These are phyloP conservation scores for Philonicus albiceps DNA, from an alignment of 2,888 invertebrate genomes.

Conservation along the genomic window DNA sequence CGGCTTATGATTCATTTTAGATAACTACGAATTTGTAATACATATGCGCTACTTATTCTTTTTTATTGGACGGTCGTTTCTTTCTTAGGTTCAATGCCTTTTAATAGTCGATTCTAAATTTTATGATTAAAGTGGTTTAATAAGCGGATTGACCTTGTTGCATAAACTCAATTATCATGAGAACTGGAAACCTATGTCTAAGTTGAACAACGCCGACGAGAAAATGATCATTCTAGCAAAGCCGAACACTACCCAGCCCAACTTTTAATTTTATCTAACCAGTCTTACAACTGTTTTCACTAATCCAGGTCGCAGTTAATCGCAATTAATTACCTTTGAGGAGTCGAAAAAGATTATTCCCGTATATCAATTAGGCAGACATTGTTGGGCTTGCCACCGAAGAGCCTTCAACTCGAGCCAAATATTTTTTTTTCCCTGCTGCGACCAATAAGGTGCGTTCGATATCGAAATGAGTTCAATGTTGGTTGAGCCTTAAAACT, in stretches of 20 bases:
- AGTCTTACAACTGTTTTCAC: neutral
- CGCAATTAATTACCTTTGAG: neutral
- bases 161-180: neutral
- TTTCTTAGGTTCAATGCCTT: no score
- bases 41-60: neutral
- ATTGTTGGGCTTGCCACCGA: neutral
- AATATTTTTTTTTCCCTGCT: neutral
- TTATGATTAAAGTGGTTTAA: neutral
- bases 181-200: neutral
- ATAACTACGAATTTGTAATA: neutral
- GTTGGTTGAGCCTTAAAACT: neutral
- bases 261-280: neutral
- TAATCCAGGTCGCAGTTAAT: neutral
- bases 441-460: neutral
- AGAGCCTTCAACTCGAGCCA: neutral
- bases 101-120: neutral
- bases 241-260: neutral
- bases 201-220: neutral
- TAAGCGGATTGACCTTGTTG: neutral
- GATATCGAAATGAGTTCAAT: neutral
- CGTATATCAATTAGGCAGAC: neutral
- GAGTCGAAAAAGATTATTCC: neutral
- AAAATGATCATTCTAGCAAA: neutral
- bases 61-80: neutral
- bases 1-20: neutral